These are phyloP conservation scores for Scaptomyza graminum DNA, from an alignment of 1,140 invertebrate genomes.

Conservation along the genomic window DNA sequence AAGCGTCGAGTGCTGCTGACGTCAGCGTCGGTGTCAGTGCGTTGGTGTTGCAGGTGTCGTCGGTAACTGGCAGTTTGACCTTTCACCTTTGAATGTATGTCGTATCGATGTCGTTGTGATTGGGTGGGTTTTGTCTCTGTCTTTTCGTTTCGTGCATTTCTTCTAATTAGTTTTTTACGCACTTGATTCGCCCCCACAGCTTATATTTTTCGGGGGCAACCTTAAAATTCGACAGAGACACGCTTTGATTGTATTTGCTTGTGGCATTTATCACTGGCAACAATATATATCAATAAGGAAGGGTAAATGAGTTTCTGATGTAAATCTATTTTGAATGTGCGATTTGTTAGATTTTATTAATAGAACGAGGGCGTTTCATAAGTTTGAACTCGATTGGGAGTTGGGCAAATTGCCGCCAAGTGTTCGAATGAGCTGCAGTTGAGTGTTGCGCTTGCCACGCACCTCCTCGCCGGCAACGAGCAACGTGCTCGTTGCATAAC, in stretches of 20 bases:
- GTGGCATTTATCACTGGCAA: too few relatives aligned
- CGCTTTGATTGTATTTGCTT: conserved; percentile 47
- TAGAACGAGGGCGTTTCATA: too few relatives aligned
- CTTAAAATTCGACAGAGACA: conserved; percentile 41
- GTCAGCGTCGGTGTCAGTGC: conserved; percentile 23
- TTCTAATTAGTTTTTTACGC: conserved; percentile 68
- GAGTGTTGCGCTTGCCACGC: conserved; percentile 22
- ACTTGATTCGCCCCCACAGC: conserved; percentile 59
- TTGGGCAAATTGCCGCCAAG: conserved; percentile 41
- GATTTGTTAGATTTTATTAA: too few relatives aligned
- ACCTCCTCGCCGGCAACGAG: conserved; percentile 42
- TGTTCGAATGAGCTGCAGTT: conserved; percentile 40
- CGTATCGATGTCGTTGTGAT: conserved; percentile 9
- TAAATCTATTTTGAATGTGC: too few relatives aligned
- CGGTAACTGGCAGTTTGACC: conserved; percentile 17
- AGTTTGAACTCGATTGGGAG: not conserved
- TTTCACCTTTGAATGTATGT: conserved; percentile 40
- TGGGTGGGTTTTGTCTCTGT: not conserved
- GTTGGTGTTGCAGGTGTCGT: conserved; percentile 22
- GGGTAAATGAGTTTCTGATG: too few relatives aligned
- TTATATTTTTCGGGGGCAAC: conserved; percentile 19
- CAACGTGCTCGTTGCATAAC: conserved; percentile 47
- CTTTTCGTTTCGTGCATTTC: conserved; percentile 14
- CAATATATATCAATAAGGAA: too few relatives aligned
- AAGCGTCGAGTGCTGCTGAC: conserved; percentile 12